phyloP scores from a whole-genome alignment of 2,113 vertebrate genomes.

The Acanthochromis polyacanthus region DNA sequence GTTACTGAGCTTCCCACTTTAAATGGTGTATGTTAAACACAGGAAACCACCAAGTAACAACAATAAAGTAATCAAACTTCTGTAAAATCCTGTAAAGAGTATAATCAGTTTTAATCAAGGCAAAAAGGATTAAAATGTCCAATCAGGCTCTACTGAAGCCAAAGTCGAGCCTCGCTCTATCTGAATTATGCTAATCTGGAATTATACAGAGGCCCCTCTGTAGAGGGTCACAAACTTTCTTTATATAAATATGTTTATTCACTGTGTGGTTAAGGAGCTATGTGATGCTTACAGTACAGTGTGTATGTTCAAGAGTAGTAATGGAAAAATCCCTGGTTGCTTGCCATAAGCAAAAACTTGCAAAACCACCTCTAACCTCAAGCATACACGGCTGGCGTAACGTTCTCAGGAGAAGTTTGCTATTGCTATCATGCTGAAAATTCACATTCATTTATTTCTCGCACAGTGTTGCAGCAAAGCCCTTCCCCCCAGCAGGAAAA shows the following conservation, averaged over 20 bases:
- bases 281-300: constrained; percentile 50
- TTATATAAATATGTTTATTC: constrained; percentile 69
- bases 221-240: constrained; percentile 71
- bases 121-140: constrained; percentile 2
- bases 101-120: constrained; percentile 8
- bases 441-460: background rate
- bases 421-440: constrained; percentile 14
- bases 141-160: constrained; percentile 19
- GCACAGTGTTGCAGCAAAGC: background rate
- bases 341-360: constrained; percentile 38
- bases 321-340: constrained; percentile 62
- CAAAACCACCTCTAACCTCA: constrained; percentile 29
- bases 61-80: background rate
- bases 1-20: background rate
- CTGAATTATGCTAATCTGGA: constrained; percentile 52
- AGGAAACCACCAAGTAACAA: background rate
- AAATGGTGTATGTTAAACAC: background rate
- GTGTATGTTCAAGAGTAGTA: constrained; percentile 54
- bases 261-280: constrained; percentile 33
- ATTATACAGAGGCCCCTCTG: constrained; percentile 75
- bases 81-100: background rate
- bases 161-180: constrained; percentile 18
- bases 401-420: constrained; percentile 13
- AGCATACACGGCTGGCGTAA: constrained; percentile 19
- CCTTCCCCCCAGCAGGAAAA: background rate